phyloP scores from a whole-genome alignment of 2,113 vertebrate species.

The Cinclus mexicanus region DNA sequence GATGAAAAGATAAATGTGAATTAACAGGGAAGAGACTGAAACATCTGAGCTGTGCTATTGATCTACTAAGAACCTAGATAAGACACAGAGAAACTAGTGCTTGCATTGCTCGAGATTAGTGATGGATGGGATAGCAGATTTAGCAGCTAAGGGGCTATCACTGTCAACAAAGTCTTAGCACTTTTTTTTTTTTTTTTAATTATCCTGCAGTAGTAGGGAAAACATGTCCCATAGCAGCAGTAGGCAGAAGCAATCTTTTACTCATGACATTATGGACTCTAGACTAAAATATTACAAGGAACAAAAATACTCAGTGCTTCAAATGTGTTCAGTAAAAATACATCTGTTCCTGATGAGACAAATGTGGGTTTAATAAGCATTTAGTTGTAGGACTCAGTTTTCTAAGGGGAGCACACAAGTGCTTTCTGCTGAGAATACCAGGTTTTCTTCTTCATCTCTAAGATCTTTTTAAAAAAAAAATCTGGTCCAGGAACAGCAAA shows the following conservation, averaged over 20 bases:
- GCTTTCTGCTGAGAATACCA: background rate
- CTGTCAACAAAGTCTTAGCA: constrained; percentile 6
- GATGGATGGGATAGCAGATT: constrained; percentile 44
- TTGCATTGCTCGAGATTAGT: constrained; percentile 17
- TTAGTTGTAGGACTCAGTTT: background rate
- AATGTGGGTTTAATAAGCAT: background rate
- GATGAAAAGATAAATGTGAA: constrained; percentile 57
- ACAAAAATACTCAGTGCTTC: background rate
- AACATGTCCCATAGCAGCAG: background rate
- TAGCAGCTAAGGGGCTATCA: constrained; percentile 32
- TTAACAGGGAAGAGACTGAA: constrained; percentile 42
- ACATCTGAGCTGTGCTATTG: constrained; percentile 49
- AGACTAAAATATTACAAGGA: background rate
- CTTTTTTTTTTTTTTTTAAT: background rate
- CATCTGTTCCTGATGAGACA: background rate
- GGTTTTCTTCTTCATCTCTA: background rate
- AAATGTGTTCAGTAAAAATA: background rate
- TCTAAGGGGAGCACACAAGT: background rate
- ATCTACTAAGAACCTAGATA: constrained; percentile 50
- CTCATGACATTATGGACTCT: background rate
- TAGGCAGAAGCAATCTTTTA: background rate
- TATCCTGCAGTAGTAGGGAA: background rate
- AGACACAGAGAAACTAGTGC: constrained; percentile 41
- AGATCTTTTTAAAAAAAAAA: background rate
- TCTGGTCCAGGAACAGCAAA: background rate